Percentiles rank a stretch among this genome's conserved stretches.
Evolutionary conservation across 2,797 vertebrate species (phyloP).

Genomic region (Amblyopsis hoosieri): DNA sequence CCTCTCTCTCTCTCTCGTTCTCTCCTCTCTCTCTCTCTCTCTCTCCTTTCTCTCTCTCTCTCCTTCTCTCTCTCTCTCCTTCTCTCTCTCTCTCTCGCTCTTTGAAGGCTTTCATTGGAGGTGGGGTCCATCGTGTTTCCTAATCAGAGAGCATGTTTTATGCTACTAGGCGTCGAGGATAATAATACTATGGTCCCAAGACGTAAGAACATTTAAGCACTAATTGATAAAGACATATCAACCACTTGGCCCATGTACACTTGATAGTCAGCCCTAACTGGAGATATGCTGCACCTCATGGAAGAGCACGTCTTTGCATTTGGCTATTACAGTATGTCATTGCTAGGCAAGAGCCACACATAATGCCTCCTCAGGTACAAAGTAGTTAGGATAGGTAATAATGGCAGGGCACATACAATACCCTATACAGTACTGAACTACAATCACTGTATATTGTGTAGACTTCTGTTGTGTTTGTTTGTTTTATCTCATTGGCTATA

Average conservation of each 20-base stretch:
- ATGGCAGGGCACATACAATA: conserved; percentile 7
- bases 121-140: too few relatives aligned
- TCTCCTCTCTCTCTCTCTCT: too few relatives aligned
- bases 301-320: conserved; percentile 72
- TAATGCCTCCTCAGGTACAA: conserved; percentile 64
- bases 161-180: neutral
- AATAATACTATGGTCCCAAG: neutral
- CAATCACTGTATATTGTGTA: too few relatives aligned
- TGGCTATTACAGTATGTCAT: conserved; percentile 55
- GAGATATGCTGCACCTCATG: conserved; percentile 41
- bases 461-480: too few relatives aligned
- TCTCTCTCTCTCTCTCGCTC: too few relatives aligned
- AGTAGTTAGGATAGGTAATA: conserved; percentile 28
- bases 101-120: neutral
- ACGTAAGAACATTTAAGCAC: neutral
- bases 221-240: neutral
- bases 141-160: too few relatives aligned
- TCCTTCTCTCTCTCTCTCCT: too few relatives aligned
- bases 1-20: too few relatives aligned
- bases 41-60: too few relatives aligned
- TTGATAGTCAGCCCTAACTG: neutral
- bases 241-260: neutral
- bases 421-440: too few relatives aligned
- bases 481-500: too few relatives aligned
- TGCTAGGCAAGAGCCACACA: conserved; percentile 68